Evolutionary conservation across 2,113 vertebrate species (phyloP).

Genomic region (Atherinomorus stipes): DNA sequence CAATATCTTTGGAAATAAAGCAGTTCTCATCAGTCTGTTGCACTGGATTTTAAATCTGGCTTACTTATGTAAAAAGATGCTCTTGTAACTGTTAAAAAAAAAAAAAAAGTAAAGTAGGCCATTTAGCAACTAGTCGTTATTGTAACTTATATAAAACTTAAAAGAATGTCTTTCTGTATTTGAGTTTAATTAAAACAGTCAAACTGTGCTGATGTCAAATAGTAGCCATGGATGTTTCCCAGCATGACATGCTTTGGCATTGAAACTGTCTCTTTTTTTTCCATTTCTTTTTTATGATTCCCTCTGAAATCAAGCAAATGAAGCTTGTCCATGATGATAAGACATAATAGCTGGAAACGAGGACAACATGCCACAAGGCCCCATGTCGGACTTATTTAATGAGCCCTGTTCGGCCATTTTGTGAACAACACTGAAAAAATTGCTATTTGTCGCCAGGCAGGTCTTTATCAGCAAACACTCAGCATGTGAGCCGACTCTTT

Average conservation of each 20-base stretch:
- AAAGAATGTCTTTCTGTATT: background rate
- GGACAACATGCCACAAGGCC: background rate
- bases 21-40: background rate
- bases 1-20: constrained; percentile 3
- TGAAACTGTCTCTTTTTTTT: background rate
- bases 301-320: constrained; percentile 19
- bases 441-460: constrained; percentile 13
- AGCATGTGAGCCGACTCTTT: constrained; percentile 25
- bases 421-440: constrained; percentile 19
- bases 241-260: background rate
- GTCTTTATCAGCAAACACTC: constrained; percentile 54
- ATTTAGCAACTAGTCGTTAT: background rate
- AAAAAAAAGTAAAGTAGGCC: no score
- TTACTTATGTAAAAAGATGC: background rate
- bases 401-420: constrained; percentile 28
- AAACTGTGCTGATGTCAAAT: background rate
- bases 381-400: constrained; percentile 17
- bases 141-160: background rate
- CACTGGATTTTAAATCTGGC: background rate
- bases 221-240: background rate
- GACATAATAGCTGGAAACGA: constrained; percentile 30
- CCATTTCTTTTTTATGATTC: background rate
- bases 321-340: constrained; percentile 33
- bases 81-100: background rate
- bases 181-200: background rate